These are phyloP conservation scores for Dysmachus trigonus DNA, from an alignment of 2,888 invertebrate genomes.

Conservation along the genomic window DNA sequence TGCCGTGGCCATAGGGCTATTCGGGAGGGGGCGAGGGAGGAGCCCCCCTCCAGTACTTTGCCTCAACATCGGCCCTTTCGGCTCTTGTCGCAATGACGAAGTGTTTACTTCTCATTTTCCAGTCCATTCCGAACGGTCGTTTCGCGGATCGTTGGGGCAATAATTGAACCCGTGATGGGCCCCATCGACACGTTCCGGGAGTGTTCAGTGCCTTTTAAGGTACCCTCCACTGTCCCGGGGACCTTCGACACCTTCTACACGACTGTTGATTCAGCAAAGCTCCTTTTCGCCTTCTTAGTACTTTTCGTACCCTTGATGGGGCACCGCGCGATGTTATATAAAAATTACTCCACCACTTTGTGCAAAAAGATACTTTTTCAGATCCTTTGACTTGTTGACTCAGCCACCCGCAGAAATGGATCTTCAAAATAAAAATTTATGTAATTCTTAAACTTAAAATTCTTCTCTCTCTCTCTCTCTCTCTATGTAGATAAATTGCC, in stretches of 20 bases:
- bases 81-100: constrained; percentile 12
- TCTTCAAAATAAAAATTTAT: not conserved
- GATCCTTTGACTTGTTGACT: not conserved
- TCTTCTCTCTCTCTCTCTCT: too few relatives aligned
- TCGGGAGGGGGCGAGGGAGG: too few relatives aligned
- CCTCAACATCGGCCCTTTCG: too few relatives aligned
- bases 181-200: constrained; percentile 20
- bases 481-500: too few relatives aligned
- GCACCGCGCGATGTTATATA: not conserved
- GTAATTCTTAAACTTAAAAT: not conserved
- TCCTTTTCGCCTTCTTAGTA: not conserved
- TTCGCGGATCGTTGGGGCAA: constrained; percentile 29
- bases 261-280: constrained; percentile 31
- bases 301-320: not conserved
- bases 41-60: too few relatives aligned
- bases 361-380: not conserved
- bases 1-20: not conserved
- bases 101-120: constrained; percentile 39
- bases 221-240: not conserved
- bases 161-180: constrained; percentile 23
- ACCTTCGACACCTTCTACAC: not conserved
- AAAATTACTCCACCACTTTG: not conserved
- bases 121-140: constrained; percentile 20
- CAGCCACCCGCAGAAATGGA: not conserved
- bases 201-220: not conserved